Evolutionary conservation across 2,113 vertebrate species (phyloP).

Genomic region (Anhinga anhinga): DNA sequence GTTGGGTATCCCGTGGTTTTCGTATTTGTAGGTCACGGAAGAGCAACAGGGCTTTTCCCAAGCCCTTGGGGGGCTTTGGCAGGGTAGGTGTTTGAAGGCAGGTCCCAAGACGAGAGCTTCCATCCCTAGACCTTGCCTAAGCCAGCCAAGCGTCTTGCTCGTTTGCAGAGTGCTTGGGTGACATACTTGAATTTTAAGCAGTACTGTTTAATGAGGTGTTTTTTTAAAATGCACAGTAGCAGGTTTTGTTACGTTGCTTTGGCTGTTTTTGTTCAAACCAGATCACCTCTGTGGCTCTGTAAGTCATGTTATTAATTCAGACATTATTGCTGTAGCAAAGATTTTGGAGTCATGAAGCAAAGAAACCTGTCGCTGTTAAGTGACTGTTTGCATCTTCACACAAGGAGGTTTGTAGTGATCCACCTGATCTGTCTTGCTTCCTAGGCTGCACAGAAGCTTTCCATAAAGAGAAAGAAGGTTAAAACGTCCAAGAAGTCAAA

Average conservation of each 20-base stretch:
- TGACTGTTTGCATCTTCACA: neutral
- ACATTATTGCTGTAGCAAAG: neutral
- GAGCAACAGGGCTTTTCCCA: neutral
- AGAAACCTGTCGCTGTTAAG: neutral
- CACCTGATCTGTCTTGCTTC: neutral
- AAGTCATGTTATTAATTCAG: neutral
- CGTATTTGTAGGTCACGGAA: neutral
- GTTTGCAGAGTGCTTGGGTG: neutral
- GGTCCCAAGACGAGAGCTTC: neutral
- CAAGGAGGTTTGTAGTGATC: neutral
- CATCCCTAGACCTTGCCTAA: neutral
- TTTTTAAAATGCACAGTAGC: neutral
- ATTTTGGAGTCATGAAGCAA: neutral
- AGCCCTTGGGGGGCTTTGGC: neutral
- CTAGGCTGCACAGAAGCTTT: constrained; percentile 55
- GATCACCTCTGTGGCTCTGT: neutral
- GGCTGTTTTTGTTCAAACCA: neutral
- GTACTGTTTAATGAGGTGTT: accelerated
- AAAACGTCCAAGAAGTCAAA: neutral
- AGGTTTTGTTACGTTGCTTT: neutral
- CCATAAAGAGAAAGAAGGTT: neutral
- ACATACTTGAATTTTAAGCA: neutral
- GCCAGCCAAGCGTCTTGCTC: accelerated
- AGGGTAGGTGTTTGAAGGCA: neutral
- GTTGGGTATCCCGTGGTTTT: neutral